phyloP scores from a whole-genome alignment of 2,888 invertebrate species.

The Sclerodermus sp. region DNA sequence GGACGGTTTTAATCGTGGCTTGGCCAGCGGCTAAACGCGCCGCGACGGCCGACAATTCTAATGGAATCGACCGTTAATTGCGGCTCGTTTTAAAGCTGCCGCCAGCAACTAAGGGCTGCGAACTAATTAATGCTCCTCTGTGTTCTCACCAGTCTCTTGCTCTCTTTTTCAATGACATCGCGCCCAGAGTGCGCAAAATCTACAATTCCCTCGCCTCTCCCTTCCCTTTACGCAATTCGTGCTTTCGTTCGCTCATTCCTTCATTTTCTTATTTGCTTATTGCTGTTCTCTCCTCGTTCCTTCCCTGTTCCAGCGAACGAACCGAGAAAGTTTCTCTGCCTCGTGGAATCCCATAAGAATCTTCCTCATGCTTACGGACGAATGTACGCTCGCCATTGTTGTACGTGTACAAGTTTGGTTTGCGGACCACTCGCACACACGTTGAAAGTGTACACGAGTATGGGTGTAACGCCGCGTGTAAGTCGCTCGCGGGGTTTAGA shows the following conservation, averaged over 20 bases:
- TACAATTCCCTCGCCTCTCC: not conserved
- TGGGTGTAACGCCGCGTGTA: too few relatives aligned
- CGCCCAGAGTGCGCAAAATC: not conserved
- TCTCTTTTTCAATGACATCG: not conserved
- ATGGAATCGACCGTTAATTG: constrained; percentile 30
- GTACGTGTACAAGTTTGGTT: too few relatives aligned
- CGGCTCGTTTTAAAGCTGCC: constrained; percentile 28
- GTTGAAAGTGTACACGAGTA: too few relatives aligned
- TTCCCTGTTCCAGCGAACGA: not conserved
- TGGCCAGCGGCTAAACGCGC: constrained; percentile 11
- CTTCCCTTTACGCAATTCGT: not conserved
- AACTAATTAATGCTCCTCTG: constrained; percentile 28
- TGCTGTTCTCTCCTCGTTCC: not conserved
- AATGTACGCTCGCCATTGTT: too few relatives aligned
- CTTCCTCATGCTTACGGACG: too few relatives aligned
- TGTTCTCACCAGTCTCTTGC: not conserved
- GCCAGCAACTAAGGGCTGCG: constrained; percentile 26
- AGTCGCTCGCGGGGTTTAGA: too few relatives aligned
- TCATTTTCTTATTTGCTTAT: not conserved
- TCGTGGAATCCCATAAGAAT: too few relatives aligned
- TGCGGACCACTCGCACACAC: too few relatives aligned
- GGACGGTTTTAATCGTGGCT: constrained; percentile 6
- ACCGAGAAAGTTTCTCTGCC: too few relatives aligned
- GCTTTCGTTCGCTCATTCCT: not conserved
- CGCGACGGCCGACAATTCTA: constrained; percentile 17